Evolutionary conservation across 92 coral and sea anemone species (phyloP), one percentile per base, ranked within the genome.

Genomic region (Epizoanthus fatuus): DNA sequence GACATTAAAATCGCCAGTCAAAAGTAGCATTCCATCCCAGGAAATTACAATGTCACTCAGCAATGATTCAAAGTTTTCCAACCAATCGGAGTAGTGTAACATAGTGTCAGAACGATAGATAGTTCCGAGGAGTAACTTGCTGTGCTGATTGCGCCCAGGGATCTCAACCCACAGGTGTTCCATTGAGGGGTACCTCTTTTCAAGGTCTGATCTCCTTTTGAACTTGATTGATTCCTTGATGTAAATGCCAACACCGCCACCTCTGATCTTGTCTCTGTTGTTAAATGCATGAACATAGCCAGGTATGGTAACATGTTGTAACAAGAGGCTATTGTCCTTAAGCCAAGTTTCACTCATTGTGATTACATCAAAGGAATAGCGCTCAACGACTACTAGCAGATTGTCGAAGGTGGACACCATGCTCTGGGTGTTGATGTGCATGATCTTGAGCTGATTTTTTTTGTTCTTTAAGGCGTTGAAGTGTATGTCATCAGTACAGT

Each of bases 101-200:
- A 62, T 62, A 62, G 59, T 63, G 10, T 79, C 72, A 3, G 84
- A 79, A 42, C 84, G 55, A 79, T 79, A 79, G 4, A 79, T 79
- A 16, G 72, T 63, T 9, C 84, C 84, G 52, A 79, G 84, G 4
- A 79, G 73, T 4, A 79, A 14, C 11, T 79, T 79, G 67, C 84
- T 79, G 66, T 62, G 5, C 54, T 72, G 29, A 12, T 79, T 79
- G 1, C 84, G 56, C 3, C 73, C 73, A 62, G 84, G 54, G 15
- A 79, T 79, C 66, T 79, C 84, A 17, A 79, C 49, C 84, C 84
- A 79, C 39, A 79, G 73, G 66, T 79, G 84, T 62, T 79, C 73
- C 73, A 79, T 37, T 56, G 71, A 25, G 51, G 83, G 72, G 47
- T 59, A 78, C 4, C 55, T 20, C 47, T 78, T 78, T 38, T 78